Base-by-base conservation (phyloP, 2,113 vertebrate genomes). In the Callopanchax toddi region DNA sequence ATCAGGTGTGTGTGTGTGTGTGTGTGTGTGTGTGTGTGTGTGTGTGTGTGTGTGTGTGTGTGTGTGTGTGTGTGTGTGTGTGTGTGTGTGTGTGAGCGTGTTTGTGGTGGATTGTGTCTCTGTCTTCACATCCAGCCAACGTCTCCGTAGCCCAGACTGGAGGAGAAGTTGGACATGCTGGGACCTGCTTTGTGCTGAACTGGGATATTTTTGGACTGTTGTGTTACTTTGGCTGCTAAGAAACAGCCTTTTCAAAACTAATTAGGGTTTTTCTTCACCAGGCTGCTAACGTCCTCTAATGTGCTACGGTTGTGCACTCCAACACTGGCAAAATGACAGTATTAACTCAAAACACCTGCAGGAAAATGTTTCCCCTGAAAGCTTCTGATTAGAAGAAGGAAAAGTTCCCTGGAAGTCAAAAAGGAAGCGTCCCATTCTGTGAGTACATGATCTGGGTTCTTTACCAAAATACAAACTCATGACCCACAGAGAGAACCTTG, bases 141-240 rank as follows among this genome's bases (percentile, higher is more conserved):
- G 18, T 77, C 63, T 72, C 59, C 6, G 1, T 26, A 39, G 48
- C 20, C 39, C 62, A 61, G 62, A 74, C 59, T 13, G 71, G 21
- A 67, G 71, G 76, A 62, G 65, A 76, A 54, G 58, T 29, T 22
- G 6, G 76, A 79, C 89, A 44, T 63, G 84, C 75, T 68, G 62
- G 56, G 81, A 74, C 86, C 62, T 84, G 86, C 68, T 68, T 52
- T 3, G 22, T 42, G 60, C 60, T 68, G 43, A 64, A 36, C 54
- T 0, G 25, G 36, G 66, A 72, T 86, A 87, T 89, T 87, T 87
- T 79, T 73, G 71, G 80, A 74, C 58, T 68, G 57, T 59, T 74
- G 45, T 68, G 60, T 88, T 65, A 43, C 67, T 60, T 60, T n/a
- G 53, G 21, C 69, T 53, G 21, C 56, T 37, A 8, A 49, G 12